Evolutionary conservation across 2,113 vertebrate species (phyloP), one percentile per base, ranked within the genome.

Genomic region (Cariama cristata): DNA sequence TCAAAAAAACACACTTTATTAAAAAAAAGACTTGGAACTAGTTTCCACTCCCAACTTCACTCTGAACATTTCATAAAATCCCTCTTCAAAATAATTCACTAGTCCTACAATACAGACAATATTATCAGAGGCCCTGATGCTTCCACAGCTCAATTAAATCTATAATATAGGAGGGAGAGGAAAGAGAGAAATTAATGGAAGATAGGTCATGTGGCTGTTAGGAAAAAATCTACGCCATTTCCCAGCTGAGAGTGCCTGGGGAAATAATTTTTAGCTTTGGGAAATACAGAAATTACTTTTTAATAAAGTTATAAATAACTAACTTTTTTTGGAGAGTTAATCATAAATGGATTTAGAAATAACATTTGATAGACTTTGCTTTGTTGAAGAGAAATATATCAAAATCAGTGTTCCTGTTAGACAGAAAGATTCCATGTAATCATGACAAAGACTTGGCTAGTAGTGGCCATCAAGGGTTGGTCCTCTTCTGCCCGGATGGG

Each of bases 401-500:
- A 64, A 76, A 75, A 63, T 30, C 55, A 49, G n/a, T 3, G 15
- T 59, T 79, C 22, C n/a, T 28, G 12, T 32, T 47, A 74, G 45
- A 45, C 12, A 32, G 55, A 24, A 40, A 30, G 22, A 24, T 6
- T 8, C 15, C 1, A 32, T 2, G 45, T 3, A 14, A 26, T 15
- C 38, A n/a, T 14, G 76, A 32, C 12, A 27, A 30, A 42, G 73
- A 11, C 6, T 19, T 18, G 15, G 27, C 16, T 26, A 8, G 49
- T 9, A 12, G 69, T 2, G 40, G 42, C 38, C 9, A 0, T 95
- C 75, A 95, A 10, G 27, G 24, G 15, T 32, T 68, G 60, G 18
- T 68, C 53, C 91, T 98, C 84, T 98, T 99, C 67, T 71, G 59
- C 7, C 98, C 98, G 0, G 98, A 76, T 0, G 98, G 98, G 93